Base-by-base conservation (phyloP, 2,797 vertebrate genomes). In the Falco naumanni region DNA sequence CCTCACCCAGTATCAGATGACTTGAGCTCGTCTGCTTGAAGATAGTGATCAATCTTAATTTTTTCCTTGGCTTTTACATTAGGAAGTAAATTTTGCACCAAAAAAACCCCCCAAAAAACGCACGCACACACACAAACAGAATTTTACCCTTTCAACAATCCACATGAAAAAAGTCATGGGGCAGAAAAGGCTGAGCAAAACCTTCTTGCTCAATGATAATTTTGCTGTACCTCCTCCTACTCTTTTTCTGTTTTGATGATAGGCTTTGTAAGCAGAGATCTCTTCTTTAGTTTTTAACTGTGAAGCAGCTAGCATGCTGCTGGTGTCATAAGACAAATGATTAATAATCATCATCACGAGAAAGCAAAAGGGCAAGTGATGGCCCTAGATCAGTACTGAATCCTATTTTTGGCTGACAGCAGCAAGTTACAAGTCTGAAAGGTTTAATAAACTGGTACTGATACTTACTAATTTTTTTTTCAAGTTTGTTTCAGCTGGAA, bases 251-350 rank as follows among this genome's bases (percentile, higher is more conserved):
- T 79, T 89, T 86, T 70, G 20, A 56, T 66, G 68, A 66, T 20
- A 61, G 34, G 63, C n/a, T 79, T 86, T 43, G 21, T 84, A 64
- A 68, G 37, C 14, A 64, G 45, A 74, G 39, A 51, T 64, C 41
- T 65, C 81, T 28, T 64, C 41, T 60, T 84, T 24, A 41, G 16
- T 68, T 94, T 95, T 84, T 41, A 77, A 53, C n/a, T 77, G 39
- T 57, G 65, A 84, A 64, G 26, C 60, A 84, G 54, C 53, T 82
- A 93, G 43, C 10, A 29, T 71, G 66, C n/a, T 87, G 72, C 31
- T 79, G n/a, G 78, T 91, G 68, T 83, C 87, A 74, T 54, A 81
- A 87, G 65, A 77, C 56, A 90, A 92, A 81, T 74, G 33, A 84
- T 82, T 84, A 87, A 92, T 92, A 70, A 86, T 71, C 47, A 65